A percentile compares a stretch with the other conserved stretches of the same genome.
phyloP scores from a whole-genome alignment of 2,888 invertebrate species.

The Lydus trimaculatus region DNA sequence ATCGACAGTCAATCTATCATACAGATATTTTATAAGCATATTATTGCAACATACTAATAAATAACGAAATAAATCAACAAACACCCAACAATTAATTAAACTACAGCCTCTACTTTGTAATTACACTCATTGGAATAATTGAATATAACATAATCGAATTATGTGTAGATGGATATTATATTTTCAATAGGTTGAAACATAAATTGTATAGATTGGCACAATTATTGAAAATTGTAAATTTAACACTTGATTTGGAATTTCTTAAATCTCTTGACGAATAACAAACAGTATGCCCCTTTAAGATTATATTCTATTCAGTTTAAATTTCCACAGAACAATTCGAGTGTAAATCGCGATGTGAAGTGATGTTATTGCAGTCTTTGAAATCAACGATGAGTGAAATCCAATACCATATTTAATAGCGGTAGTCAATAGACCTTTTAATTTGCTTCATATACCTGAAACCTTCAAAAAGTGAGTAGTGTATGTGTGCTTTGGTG shows the following conservation, averaged over 20 bases:
- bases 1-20: not conserved
- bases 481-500: too few species aligned
- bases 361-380: slow-evolving; percentile 52
- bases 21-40: not conserved
- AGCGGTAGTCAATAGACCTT: slow-evolving; percentile 15
- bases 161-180: too few species aligned
- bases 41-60: not conserved
- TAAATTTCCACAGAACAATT: slow-evolving; percentile 56
- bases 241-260: too few species aligned
- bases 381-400: slow-evolving; percentile 51
- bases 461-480: slow-evolving; percentile 30
- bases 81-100: not conserved
- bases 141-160: not conserved
- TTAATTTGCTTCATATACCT: slow-evolving; percentile 48
- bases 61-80: not conserved
- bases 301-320: slow-evolving; percentile 55
- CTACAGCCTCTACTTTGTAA: not conserved
- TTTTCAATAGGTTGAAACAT: too few species aligned
- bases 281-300: slow-evolving; percentile 50
- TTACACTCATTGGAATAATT: not conserved
- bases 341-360: slow-evolving; percentile 56
- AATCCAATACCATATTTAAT: slow-evolving; percentile 43
- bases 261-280: too few species aligned
- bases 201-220: too few species aligned
- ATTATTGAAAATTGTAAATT: too few species aligned